Base-by-base conservation (phyloP, 1,140 invertebrate genomes). In the Eumeta japonica region DNA sequence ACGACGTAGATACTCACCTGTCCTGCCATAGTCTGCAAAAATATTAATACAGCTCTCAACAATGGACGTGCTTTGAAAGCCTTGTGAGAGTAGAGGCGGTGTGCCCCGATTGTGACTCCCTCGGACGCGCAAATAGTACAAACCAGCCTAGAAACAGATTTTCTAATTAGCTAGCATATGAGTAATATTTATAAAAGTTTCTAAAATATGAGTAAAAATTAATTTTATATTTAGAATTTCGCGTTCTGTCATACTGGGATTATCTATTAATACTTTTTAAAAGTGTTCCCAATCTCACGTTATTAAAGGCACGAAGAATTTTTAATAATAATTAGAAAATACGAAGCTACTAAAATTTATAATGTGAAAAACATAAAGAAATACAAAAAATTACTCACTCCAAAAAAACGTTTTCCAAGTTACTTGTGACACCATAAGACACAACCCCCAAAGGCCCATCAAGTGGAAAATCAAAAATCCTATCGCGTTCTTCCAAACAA, bases 91-190 rank as follows among this genome's bases (percentile, higher is more conserved):
- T 65, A 82, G 4, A 74, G 43, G 31, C 80, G 51, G 45, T 83
- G 81, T 12, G 78, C 78, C 10, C 80, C 80, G 9, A 81, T 63
- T 1, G 77, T 79, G 0, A 81, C 52, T 1, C 75, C 77, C 45
- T 73, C n/a, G n/a, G n/a, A n/a, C n/a, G n/a, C n/a, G n/a, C n/a
- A n/a, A n/a, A n/a, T n/a, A n/a, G n/a, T n/a, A n/a, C n/a, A n/a
- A n/a, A n/a, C n/a, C n/a, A n/a, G n/a, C n/a, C n/a, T n/a, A n/a
- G n/a, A n/a, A n/a, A n/a, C n/a, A n/a, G n/a, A n/a, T n/a, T n/a
- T n/a, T n/a, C n/a, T n/a, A n/a, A n/a, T n/a, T n/a, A n/a, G n/a
- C n/a, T n/a, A n/a, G n/a, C n/a, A n/a, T n/a, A n/a, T n/a, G n/a
- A n/a, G n/a, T n/a, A n/a, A n/a, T n/a, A n/a, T n/a, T n/a, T n/a